Conservation (phyloP, 2,797 vertebrate genomes). For the Tragelaphus oryx region DNA sequence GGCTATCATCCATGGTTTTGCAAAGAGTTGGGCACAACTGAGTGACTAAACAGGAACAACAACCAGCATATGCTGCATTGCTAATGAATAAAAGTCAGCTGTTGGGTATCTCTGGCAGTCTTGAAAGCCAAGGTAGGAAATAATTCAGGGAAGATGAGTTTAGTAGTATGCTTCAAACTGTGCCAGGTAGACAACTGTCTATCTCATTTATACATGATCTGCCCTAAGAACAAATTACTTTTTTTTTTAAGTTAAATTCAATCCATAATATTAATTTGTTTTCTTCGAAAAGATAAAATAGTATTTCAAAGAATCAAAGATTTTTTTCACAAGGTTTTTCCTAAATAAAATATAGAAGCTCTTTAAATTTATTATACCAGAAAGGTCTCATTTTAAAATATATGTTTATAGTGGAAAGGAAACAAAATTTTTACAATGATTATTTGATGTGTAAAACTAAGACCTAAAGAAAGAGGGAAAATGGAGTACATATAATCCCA, state of each 20-base stretch:
- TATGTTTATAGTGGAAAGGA: background rate
- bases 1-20: background rate
- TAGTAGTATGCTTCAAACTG: background rate
- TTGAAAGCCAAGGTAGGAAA: background rate
- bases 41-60: background rate
- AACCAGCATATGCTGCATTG: background rate
- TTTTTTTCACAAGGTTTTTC: background rate
- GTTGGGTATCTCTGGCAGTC: background rate
- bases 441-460: background rate
- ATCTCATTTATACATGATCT: background rate
- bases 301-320: background rate
- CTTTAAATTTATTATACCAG: background rate
- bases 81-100: background rate
- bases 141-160: background rate
- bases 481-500: background rate
- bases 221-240: background rate
- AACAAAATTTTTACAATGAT: background rate
- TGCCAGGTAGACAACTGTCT: background rate
- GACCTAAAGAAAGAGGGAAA: background rate
- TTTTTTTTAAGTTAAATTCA: background rate
- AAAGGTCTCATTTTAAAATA: background rate
- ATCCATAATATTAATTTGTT: background rate
- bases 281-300: background rate
- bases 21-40: background rate
- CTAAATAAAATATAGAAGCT: background rate